Evolutionary conservation across 2,797 vertebrate species (phyloP).

Genomic region (Nannoperca australis): DNA sequence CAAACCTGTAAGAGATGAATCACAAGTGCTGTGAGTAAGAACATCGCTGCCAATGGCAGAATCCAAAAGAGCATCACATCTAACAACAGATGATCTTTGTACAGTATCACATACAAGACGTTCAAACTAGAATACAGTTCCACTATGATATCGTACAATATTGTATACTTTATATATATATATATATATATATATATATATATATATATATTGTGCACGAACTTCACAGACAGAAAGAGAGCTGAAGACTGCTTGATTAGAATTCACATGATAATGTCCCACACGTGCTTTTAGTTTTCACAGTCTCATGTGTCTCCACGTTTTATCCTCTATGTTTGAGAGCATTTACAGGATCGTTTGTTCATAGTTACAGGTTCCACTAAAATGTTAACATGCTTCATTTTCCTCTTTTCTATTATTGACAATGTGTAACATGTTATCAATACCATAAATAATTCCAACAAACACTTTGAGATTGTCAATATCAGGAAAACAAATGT

Average conservation of each 20-base stretch:
- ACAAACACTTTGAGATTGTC: neutral
- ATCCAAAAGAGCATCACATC: no score
- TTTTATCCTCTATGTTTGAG: conserved; percentile 3
- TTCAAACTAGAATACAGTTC: no score
- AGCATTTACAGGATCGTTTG: conserved; percentile 7
- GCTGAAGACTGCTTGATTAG: conserved; percentile 53
- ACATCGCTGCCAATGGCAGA: no score
- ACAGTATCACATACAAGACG: no score
- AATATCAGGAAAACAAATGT: conserved; percentile 8
- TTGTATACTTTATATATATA: no score
- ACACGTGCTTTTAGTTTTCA: conserved; percentile 23
- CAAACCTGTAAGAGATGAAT: no score
- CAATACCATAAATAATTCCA: neutral
- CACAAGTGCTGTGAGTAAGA: no score
- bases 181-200: no score
- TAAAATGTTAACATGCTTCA: neutral
- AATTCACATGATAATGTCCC: conserved; percentile 48
- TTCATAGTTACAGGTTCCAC: neutral
- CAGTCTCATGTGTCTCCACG: conserved; percentile 4
- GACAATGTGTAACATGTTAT: neutral
- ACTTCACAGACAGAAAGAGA: conserved; percentile 2
- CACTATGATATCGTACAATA: no score
- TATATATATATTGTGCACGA: neutral
- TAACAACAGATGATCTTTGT: no score
- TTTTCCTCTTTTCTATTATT: neutral